phyloP scores from a whole-genome alignment of 2,888 invertebrate species.

The Agrotis exclamationis region DNA sequence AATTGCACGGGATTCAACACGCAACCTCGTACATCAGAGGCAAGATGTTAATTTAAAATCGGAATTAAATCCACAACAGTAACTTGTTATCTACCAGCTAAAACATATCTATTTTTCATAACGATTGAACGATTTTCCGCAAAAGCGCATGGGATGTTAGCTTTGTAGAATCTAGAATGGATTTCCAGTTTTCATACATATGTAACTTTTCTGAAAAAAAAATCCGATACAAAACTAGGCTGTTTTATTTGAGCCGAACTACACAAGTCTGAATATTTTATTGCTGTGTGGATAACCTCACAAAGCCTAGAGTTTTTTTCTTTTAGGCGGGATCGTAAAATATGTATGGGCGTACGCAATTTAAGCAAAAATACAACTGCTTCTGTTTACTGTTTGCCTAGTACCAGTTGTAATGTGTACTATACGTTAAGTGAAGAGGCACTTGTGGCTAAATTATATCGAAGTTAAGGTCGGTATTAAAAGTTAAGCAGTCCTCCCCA shows the following conservation, averaged over 20 bases:
- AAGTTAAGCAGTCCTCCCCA: too few relatives aligned
- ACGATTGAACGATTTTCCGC: conserved; percentile 3
- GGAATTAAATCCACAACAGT: not conserved
- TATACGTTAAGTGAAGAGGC: too few relatives aligned
- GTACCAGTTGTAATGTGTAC: not conserved
- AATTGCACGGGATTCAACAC: too few relatives aligned
- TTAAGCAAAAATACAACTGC: conserved; percentile 39
- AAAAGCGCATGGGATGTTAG: not conserved
- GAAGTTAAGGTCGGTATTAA: too few relatives aligned
- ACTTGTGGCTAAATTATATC: too few relatives aligned
- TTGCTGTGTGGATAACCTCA: conserved; percentile 30
- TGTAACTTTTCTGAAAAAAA: conserved; percentile 4
- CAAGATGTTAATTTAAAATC: too few relatives aligned
- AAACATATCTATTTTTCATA: conserved; percentile 16
- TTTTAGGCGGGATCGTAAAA: conserved; percentile 40
- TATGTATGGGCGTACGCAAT: conserved; percentile 51
- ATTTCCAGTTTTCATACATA: conserved; percentile 18
- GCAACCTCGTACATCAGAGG: too few relatives aligned
- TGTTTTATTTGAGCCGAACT: conserved; percentile 23
- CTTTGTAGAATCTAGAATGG: conserved; percentile 8
- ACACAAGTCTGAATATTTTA: conserved; percentile 53
- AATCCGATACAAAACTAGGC: conserved; percentile 1
- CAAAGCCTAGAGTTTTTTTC: conserved; percentile 30
- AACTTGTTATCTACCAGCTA: too few relatives aligned
- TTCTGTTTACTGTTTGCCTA: conserved; percentile 16